A percentile compares a stretch with the other conserved stretches of the same genome.
phyloP scores from a whole-genome alignment of 2,113 vertebrate species.

The Theristicus caerulescens region DNA sequence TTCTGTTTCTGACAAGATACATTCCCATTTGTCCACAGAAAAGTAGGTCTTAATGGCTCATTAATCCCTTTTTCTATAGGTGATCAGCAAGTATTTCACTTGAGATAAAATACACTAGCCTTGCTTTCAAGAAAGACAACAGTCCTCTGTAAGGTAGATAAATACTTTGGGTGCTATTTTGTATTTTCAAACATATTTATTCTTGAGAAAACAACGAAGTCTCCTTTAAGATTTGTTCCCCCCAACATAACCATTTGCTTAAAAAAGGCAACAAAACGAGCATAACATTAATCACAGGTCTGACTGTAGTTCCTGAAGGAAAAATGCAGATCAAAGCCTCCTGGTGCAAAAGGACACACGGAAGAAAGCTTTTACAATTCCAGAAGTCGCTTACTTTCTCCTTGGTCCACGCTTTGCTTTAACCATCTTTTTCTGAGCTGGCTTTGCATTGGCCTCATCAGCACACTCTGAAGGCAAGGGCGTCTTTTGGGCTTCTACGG shows the following conservation, averaged over 20 bases:
- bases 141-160: not conserved
- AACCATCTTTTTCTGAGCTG: conserved; percentile 62
- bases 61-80: not conserved
- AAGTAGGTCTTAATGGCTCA: not conserved
- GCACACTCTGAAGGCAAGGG: conserved; percentile 41
- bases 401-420: conserved; percentile 75
- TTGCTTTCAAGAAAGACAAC: not conserved
- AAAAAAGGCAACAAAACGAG: not conserved
- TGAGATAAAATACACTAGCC: not conserved
- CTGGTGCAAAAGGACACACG: not conserved
- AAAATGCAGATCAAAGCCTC: not conserved
- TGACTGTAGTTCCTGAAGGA: not conserved
- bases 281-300: not conserved
- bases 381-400: conserved; percentile 78
- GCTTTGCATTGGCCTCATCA: conserved; percentile 59
- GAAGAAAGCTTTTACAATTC: not conserved
- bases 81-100: not conserved
- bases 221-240: not conserved
- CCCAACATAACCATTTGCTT: not conserved
- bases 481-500: conserved; percentile 59
- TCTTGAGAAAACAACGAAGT: not conserved
- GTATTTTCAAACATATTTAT: not conserved
- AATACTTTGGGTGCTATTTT: not conserved
- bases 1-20: not conserved
- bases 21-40: not conserved